Evolutionary conservation across 2,888 invertebrate species (phyloP).

Genomic region (Tiliacea citrago): DNA sequence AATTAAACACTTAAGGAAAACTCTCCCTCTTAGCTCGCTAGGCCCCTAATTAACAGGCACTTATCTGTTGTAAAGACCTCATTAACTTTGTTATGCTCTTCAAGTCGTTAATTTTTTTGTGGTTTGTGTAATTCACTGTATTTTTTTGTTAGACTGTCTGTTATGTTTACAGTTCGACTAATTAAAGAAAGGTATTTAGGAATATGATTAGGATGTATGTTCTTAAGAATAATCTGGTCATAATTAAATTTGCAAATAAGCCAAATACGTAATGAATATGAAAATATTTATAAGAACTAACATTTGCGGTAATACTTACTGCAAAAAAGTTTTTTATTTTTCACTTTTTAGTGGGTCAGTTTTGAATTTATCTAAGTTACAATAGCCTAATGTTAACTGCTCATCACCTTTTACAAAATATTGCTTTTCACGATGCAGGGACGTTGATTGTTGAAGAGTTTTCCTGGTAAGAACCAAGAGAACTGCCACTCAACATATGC

Average conservation of each 20-base stretch:
- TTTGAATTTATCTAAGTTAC: no score
- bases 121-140: constrained; percentile 2
- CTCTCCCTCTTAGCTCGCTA: constrained; percentile 39
- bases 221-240: background rate
- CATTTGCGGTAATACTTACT: background rate
- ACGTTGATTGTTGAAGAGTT: no score
- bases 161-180: no score
- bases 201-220: background rate
- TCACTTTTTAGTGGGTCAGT: no score
- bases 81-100: constrained; percentile 52
- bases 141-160: background rate
- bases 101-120: constrained; percentile 34
- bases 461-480: no score
- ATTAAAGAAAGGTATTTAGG: background rate
- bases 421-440: no score
- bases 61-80: constrained; percentile 57
- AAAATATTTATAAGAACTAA: background rate
- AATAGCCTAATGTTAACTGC: no score
- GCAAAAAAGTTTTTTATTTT: no score
- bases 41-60: constrained; percentile 54
- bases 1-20: constrained; percentile 60
- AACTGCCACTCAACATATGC: no score
- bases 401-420: no score
- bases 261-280: background rate
- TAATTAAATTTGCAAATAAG: background rate